Base-by-base conservation (phyloP, 2,888 invertebrate species). In the Anaspis maculata region DNA sequence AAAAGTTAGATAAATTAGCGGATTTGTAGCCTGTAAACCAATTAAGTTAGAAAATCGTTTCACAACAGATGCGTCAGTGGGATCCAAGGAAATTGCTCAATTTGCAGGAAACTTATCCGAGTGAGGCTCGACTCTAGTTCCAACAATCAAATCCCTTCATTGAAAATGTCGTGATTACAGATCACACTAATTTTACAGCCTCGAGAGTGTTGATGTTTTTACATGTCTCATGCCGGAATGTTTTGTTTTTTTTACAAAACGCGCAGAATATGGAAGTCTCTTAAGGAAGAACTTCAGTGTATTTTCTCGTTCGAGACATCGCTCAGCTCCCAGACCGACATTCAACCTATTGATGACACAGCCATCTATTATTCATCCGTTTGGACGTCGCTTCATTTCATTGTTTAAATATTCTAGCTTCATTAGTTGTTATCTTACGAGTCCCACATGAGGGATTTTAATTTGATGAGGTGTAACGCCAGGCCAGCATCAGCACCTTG, bases 61-160 rank as follows among this genome's bases (percentile, higher is more conserved):
- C 37, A 37, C 42, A 42, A 44, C 46, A 46, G 44, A 46, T 46
- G 44, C 41, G 46, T 42, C 41, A 30, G 31, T 39, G 36, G 30
- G 37, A 44, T 40, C 35, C 42, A 35, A 27, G 27, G 36, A 43
- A 46, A 46, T 43, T 45, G 40, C 41, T 39, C 45, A 42, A 46
- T 46, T 46, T 46, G 42, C 46, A 45, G 41, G 45, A 40, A 44
- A 40, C 39, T 30, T 41, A 27, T 24, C 24, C 41, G 34, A 39
- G 39, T 43, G 39, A 42, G 29, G 45, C 41, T 38, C 36, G 43
- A 41, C 41, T 40, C 38, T 41, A 42, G 46, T 43, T 39, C 27
- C 36, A n/a, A 36, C 42, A 46, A 42, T 46, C 40, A 41, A 37
- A 27, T 36, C 42, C 33, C 34, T 42, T 29, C 34, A 37, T 39